phyloP scores from a whole-genome alignment of 2,113 vertebrate genomes.

The Dipodomys stephensi region DNA sequence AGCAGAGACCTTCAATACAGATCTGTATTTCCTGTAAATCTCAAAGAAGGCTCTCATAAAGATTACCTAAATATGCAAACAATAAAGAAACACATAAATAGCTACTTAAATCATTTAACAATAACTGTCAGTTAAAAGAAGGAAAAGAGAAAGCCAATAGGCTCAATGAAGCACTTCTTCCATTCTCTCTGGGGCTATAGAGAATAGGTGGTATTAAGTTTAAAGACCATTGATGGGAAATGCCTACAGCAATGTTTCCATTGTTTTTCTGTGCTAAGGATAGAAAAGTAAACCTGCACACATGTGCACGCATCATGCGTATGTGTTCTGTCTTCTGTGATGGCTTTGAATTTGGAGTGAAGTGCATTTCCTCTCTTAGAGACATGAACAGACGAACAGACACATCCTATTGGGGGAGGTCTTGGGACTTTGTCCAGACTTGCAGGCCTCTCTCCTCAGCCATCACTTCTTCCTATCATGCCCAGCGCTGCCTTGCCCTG shows the following conservation, averaged over 20 bases:
- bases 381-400: not conserved
- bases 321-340: not conserved
- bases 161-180: not conserved
- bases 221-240: not conserved
- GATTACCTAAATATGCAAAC: not conserved
- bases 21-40: not conserved
- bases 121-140: not conserved
- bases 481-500: not conserved
- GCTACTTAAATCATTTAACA: not conserved
- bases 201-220: not conserved
- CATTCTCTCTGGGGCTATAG: not conserved
- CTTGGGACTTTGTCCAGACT: not conserved
- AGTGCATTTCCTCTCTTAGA: not conserved
- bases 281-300: not conserved
- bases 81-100: not conserved
- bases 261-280: not conserved
- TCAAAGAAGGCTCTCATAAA: constrained; percentile 26
- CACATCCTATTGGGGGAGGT: rapidly evolving
- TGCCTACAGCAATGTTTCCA: not conserved
- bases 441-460: not conserved
- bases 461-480: not conserved
- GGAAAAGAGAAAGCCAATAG: not conserved
- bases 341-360: not conserved
- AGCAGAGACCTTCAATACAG: not conserved
- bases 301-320: not conserved